Evolutionary conservation across 2,888 invertebrate species (phyloP), one percentile per base, ranked within the genome.

Genomic region (Helobdella robusta): DNA sequence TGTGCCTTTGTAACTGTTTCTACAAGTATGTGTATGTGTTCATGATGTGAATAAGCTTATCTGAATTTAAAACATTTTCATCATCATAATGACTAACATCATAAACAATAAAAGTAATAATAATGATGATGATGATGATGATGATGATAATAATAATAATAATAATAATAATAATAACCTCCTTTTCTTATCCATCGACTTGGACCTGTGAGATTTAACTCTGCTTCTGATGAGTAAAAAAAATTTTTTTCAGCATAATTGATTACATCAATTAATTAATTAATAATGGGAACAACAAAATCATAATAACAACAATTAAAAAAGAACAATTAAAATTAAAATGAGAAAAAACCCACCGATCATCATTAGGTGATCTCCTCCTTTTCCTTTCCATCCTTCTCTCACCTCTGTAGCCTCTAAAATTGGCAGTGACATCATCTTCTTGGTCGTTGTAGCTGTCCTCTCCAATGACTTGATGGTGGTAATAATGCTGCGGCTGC

Each of bases 141-240:
- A 54, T 54, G 28, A 20, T 46, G 48, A 4, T 46, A 2, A 46
- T 40, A 46, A 46, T 46, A 8, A 46, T 23, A 18, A 20, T 46
- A 23, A 25, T 48, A 18, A 48, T 56, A 2, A 32, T 50, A 20
- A 50, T 50, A 2, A 56, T 56, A 56, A 56, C 56, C 32, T 56
- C 32, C 56, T 56, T 56, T 32, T 56, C 28, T 56, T 56, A 28
- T 56, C 56, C 32, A 28, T 23, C 18, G 56, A 56, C 56, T 32
- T 56, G 4, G 56, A 56, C 30, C 56, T 56, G 28, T 30, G 56
- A 11, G 56, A 56, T 32, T 32, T 56, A 15, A 30, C 56, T 25
- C 28, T 25, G 32, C 56, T 56, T 56, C 56, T 28, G n/a, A 28
- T 56, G 32, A n/a, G n/a, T n/a, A n/a, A n/a, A n/a, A n/a, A n/a